Evolutionary conservation across 2,888 invertebrate species (phyloP), one percentile per base, ranked within the genome.

Genomic region (Acronicta psi): DNA sequence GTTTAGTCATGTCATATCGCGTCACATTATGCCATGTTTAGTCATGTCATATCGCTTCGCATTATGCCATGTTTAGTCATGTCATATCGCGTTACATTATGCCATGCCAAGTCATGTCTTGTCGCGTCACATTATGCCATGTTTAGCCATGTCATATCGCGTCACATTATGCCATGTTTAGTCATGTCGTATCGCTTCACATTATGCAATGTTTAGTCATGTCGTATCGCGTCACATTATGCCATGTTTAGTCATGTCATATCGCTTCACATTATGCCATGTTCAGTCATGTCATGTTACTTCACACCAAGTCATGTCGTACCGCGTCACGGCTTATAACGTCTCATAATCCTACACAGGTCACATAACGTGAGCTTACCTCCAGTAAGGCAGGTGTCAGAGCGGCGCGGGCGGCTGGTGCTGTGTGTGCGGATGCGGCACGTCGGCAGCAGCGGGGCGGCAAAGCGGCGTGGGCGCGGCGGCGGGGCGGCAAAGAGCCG

Each of bases 331-430:
- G 25, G 3, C 10, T 7, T 9, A 8, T 25, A 3, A 25, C 10
- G 25, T 25, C 25, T 9, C 25, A 8, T 25, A 3, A 8, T 7
- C 6, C 8, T 9, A 25, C 8, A 9, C 8, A 10, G 11, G n/a
- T n/a, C n/a, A n/a, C n/a, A n/a, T n/a, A n/a, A n/a, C n/a, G n/a
- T n/a, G n/a, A n/a, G 23, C 23, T 29, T 82, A 95, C 95, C 95
- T 95, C 94, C 95, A 95, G 79, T 91, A 93, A 75, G 95, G 95
- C 88, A 93, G 92, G 88, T 95, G 96, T 96, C 96, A 96, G 91
- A 95, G 95, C 72, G 95, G 95, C 82, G 94, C 94, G 60, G 80
- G 95, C 82, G 94, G 94, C 62, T 81, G 59, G 75, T 90, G 81
- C 55, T 73, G 86, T 41, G 40, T 82, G 93, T 84, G 81, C 91